phyloP scores from a whole-genome alignment of 2,888 invertebrate genomes.

The Prosapia bicincta region DNA sequence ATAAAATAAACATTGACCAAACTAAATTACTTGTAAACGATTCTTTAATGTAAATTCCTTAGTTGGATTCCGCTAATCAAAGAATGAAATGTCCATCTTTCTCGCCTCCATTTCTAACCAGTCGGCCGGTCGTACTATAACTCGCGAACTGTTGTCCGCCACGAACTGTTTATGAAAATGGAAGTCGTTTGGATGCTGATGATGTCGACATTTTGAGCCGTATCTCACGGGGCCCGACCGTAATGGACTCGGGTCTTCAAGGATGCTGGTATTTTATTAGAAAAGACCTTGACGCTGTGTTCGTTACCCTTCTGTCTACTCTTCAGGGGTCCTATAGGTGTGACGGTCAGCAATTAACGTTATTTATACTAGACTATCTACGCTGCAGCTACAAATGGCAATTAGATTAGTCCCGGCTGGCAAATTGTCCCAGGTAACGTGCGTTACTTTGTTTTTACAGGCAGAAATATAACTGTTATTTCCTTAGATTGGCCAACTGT shows the following conservation, averaged over 20 bases:
- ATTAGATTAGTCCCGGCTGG: background rate
- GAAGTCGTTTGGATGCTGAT: constrained; percentile 2
- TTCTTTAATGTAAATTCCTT: constrained; percentile 26
- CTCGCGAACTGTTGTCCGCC: background rate
- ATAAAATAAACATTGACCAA: background rate
- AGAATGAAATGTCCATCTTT: background rate
- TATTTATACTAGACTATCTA: background rate
- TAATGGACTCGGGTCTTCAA: background rate
- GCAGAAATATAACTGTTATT: no score
- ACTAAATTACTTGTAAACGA: constrained; percentile 8
- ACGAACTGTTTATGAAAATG: background rate
- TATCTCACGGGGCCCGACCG: background rate
- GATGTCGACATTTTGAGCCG: background rate
- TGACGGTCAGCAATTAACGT: background rate
- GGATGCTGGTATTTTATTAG: background rate
- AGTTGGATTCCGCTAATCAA: constrained; percentile 15
- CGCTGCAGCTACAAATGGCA: background rate
- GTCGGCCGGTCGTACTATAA: background rate
- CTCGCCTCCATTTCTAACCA: background rate
- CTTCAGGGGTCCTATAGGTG: background rate
- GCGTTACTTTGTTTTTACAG: background rate
- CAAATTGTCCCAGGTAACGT: background rate
- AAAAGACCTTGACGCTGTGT: background rate
- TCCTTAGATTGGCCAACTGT: no score
- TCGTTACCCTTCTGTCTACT: background rate